A percentile compares a stretch with the other conserved stretches of the same genome.
Evolutionary conservation across 2,888 invertebrate species (phyloP).

Genomic region (Cheiracanthium punctorium): DNA sequence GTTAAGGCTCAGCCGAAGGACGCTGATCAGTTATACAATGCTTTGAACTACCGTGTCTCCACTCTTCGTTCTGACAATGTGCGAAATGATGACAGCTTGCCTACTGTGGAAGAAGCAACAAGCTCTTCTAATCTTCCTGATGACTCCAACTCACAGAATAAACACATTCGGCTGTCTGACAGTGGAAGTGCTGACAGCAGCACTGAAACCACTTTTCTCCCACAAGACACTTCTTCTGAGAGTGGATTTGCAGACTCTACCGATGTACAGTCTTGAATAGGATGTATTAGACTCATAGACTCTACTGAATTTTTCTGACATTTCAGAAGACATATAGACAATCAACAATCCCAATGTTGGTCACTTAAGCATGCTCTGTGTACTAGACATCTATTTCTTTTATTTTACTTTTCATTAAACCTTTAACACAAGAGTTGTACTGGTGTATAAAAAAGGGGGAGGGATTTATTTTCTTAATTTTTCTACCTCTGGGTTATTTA

Average conservation of each 20-base stretch:
- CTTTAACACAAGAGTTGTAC: no score
- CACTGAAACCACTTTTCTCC: conserved; percentile 40
- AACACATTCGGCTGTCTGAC: conserved; percentile 20
- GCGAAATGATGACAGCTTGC: conserved; percentile 19
- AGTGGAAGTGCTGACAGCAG: conserved; percentile 56
- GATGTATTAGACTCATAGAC: background rate
- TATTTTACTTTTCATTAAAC: no score
- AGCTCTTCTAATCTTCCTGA: conserved; percentile 49
- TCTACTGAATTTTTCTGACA: background rate
- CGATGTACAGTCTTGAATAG: conserved; percentile 48
- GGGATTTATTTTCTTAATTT: no score
- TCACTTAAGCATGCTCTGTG: no score
- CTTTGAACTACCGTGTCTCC: conserved; percentile 79
- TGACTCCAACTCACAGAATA: conserved; percentile 12
- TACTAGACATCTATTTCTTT: no score
- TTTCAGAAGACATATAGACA: background rate
- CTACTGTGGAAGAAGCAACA: conserved; percentile 58
- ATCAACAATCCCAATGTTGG: background rate
- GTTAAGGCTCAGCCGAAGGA: conserved; percentile 84
- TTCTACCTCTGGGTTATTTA: no score
- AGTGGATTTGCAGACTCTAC: conserved; percentile 57
- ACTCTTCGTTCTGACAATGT: conserved; percentile 72
- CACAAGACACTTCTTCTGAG: conserved; percentile 26
- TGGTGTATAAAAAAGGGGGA: no score
- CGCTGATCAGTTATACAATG: conserved; percentile 81